Percentiles rank a stretch among this genome's conserved stretches.
phyloP scores from a whole-genome alignment of 1,140 invertebrate species.

The Delia radicum region DNA sequence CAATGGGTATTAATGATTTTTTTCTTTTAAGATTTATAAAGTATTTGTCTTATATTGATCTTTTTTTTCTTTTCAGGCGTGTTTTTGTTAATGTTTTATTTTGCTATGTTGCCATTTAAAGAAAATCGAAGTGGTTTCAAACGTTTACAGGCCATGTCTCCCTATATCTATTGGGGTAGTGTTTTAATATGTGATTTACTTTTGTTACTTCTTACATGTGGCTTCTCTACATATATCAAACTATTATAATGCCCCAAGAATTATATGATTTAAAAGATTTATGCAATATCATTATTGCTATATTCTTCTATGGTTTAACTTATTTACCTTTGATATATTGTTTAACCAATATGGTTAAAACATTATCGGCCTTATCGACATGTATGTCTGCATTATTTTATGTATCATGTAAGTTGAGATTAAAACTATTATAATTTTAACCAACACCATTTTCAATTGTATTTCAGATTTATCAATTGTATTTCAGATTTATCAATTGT shows the following conservation, averaged over 20 bases:
- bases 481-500: too few species aligned
- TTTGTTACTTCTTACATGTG: conserved; percentile 34
- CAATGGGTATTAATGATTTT: conserved; percentile 30
- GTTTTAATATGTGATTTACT: conserved; percentile 41
- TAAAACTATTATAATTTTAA: too few species aligned
- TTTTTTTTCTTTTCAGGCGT: conserved; percentile 31
- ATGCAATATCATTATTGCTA: conserved; percentile 33
- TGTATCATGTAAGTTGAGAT: conserved; percentile 39
- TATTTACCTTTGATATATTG: conserved; percentile 49
- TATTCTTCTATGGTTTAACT: conserved; percentile 47
- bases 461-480: too few species aligned
- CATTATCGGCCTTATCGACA: conserved; percentile 50
- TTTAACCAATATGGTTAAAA: conserved; percentile 44
- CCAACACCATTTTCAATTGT: too few species aligned
- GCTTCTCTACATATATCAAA: conserved; percentile 32
- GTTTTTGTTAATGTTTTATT: conserved; percentile 52
- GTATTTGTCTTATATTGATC: background rate
- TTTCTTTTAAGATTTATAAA: background rate
- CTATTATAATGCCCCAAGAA: conserved; percentile 38
- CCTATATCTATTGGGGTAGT: conserved; percentile 41
- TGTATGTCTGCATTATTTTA: conserved; percentile 50
- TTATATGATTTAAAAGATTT: conserved; percentile 37
- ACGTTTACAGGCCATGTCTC: conserved; percentile 45
- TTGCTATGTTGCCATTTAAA: conserved; percentile 44
- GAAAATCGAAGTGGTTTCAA: conserved; percentile 49